Percentiles rank a stretch among this genome's conserved stretches.
Conservation (phyloP, 1,140 invertebrate genomes). For the Diorhabda sublineata region DNA sequence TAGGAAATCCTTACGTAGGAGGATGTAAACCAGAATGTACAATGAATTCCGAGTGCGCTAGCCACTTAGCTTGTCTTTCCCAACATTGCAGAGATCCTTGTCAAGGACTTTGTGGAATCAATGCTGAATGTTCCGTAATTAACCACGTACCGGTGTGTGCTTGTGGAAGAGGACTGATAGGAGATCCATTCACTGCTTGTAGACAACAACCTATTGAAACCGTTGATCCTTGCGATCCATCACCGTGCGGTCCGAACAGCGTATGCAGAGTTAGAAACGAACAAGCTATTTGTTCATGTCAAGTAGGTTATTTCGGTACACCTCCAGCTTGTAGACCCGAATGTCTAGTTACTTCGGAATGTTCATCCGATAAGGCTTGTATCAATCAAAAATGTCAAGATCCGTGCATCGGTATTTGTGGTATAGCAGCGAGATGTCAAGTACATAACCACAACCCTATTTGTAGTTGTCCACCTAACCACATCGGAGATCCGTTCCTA, state of each 20-base stretch:
- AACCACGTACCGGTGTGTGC: conserved; percentile 78
- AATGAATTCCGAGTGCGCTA: conserved; percentile 73
- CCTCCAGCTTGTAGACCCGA: conserved; percentile 75
- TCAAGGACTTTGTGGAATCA: conserved; percentile 74
- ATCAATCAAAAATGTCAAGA: conserved; percentile 76
- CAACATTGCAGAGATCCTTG: conserved; percentile 83
- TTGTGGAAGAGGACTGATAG: conserved; percentile 68
- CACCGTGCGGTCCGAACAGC: conserved; percentile 77
- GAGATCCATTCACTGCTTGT: conserved; percentile 79
- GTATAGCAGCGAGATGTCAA: conserved; percentile 71
- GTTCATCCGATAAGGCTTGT: conserved; percentile 65
- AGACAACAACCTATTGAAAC: conserved; percentile 54
- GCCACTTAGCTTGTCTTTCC: conserved; percentile 74
- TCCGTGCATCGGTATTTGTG: conserved; percentile 77
- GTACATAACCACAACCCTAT: conserved; percentile 81
- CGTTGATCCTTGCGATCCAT: conserved; percentile 70
- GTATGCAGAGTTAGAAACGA: conserved; percentile 67
- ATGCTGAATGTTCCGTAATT: conserved; percentile 73
- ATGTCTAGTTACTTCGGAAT: conserved; percentile 76
- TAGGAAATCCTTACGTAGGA: conserved; percentile 73
- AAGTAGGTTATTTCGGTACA: conserved; percentile 67
- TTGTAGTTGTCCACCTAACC: conserved; percentile 72
- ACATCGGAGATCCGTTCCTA: conserved; percentile 78
- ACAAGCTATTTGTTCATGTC: conserved; percentile 74
- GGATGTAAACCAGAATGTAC: conserved; percentile 78